These are phyloP conservation scores for Euwallacea fornicatus DNA, from an alignment of 1,140 invertebrate genomes.

Conservation along the genomic window DNA sequence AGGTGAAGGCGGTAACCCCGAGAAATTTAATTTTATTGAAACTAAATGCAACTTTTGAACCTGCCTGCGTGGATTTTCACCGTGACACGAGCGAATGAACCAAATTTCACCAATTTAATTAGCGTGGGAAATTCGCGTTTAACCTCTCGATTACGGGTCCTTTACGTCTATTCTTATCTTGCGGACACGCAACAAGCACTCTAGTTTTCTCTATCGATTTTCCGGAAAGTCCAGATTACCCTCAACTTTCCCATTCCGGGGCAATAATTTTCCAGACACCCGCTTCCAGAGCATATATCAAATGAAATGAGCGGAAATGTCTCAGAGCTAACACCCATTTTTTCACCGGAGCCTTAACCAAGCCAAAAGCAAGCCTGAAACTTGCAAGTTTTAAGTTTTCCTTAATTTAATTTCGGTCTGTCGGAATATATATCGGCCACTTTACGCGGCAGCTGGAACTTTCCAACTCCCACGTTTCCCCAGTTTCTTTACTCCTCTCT, in stretches of 20 bases:
- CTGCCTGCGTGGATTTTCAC: too few species aligned
- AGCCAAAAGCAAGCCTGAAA: slow-evolving; percentile 11
- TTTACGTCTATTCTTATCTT: too few species aligned
- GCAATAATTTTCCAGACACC: neutral
- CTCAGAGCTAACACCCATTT: neutral
- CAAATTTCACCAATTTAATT: too few species aligned
- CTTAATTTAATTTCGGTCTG: slow-evolving; percentile 27
- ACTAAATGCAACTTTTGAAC: too few species aligned
- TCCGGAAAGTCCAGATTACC: too few species aligned
- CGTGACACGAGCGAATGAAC: too few species aligned
- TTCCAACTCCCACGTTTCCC: slow-evolving; percentile 22
- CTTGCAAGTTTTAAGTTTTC: slow-evolving; percentile 23
- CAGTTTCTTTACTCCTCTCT: slow-evolving; percentile 5
- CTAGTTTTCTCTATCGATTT: too few species aligned
- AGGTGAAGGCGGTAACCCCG: too few species aligned
- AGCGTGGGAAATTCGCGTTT: too few species aligned
- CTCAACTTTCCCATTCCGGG: neutral
- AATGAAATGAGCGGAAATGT: neutral
- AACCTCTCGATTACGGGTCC: too few species aligned
- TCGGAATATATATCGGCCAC: slow-evolving; percentile 30
- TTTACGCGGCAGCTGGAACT: slow-evolving; percentile 25
- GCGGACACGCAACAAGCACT: too few species aligned
- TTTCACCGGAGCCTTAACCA: neutral
- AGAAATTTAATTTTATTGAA: too few species aligned
- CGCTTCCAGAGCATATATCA: neutral